These are phyloP conservation scores for Clunio marinus DNA, from an alignment of 2,888 invertebrate genomes.

Conservation along the genomic window DNA sequence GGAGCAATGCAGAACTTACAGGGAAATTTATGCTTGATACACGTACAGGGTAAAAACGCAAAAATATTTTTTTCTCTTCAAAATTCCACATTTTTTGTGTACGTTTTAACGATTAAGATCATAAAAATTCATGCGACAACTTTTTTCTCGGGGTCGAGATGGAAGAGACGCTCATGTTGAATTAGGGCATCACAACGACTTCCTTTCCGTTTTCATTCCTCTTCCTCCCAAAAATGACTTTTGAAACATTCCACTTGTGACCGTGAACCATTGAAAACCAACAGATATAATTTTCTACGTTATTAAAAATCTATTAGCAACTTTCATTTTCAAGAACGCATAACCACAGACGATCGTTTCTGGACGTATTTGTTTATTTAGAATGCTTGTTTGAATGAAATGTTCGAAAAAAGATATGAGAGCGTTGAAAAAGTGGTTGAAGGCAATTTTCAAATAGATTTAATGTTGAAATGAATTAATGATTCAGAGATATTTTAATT, in stretches of 20 bases:
- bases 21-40: slow-evolving; percentile 2
- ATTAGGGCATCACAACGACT: not conserved
- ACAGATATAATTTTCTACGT: not conserved
- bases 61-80: not conserved
- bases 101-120: slow-evolving; percentile 24
- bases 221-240: not conserved
- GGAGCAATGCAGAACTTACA: not conserved
- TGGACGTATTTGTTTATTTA: too few relatives aligned
- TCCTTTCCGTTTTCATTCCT: not conserved
- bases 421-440: too few relatives aligned
- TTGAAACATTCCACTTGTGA: too few relatives aligned
- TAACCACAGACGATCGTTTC: too few relatives aligned
- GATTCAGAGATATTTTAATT: too few relatives aligned
- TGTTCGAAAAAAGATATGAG: too few relatives aligned
- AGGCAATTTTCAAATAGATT: too few relatives aligned
- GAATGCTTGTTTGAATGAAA: too few relatives aligned
- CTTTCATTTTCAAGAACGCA: too few relatives aligned
- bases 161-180: not conserved
- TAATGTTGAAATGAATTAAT: too few relatives aligned
- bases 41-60: not conserved
- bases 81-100: not conserved
- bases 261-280: not conserved
- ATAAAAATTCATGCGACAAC: slow-evolving; percentile 4
- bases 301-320: slow-evolving; percentile 39
- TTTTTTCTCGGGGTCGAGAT: not conserved